Evolutionary conservation across 2,888 invertebrate species (phyloP), one percentile per base, ranked within the genome.

Genomic region (Caenorhabditis sp.): DNA sequence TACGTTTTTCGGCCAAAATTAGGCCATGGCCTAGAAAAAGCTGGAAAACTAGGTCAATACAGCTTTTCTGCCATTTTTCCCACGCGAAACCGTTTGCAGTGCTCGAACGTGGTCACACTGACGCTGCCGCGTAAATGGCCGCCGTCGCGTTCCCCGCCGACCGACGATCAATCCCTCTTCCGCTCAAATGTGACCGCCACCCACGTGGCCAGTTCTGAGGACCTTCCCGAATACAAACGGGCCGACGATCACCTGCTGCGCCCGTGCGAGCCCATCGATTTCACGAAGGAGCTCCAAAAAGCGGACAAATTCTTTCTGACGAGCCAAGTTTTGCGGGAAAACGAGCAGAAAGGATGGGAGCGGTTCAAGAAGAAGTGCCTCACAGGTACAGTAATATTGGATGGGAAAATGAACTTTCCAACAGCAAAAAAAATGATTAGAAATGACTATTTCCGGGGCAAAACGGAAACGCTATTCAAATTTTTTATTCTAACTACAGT

Each of bases 231-330:
- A 2, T 68, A 59, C 20, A 50, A 52, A 24, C 26, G 68, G 35
- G 39, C 41, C 30, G 59, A 68, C 41, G 68, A 68, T 59, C 68
- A 68, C 27, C 30, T 50, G 0, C 45, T 68, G 7, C 30, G 68
- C 1, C 59, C 68, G 0, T 68, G 50, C 32, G 58, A 59, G n/a
- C 68, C 58, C 15, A 59, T 66, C 2, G 80, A 78, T 15, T 55
- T 82, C 32, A 82, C 80, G n/a, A 5, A 7, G 0, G 78, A 78
- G 43, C 55, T 82, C 13, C 62, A 79, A 3, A 61, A 74, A 17
- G 37, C 71, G 24, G 80, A 82, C 30, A 75, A 79, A 50, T 77
- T 80, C 50, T 82, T 61, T 24, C 50, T 77, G 5, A 50, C 78
- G n/a, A 79, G 70, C 37, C 43, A 61, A 17, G 68, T 63, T 1